phyloP scores from a whole-genome alignment of 92 coral and sea anemone genomes.

The Siderastrea siderea region DNA sequence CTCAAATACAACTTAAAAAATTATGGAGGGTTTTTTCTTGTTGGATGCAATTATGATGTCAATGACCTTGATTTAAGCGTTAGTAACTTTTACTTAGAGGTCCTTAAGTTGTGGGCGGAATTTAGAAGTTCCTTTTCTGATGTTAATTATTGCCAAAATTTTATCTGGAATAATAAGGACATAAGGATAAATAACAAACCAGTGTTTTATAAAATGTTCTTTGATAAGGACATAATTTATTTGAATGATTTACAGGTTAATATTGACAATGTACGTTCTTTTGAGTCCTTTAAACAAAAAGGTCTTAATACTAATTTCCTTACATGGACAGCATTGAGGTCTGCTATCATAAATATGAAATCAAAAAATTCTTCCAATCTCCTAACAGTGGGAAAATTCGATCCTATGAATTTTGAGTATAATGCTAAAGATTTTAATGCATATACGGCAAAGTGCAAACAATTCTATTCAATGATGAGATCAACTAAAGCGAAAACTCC shows the following conservation, averaged over 20 bases:
- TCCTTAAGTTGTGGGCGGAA: slow-evolving; percentile 13
- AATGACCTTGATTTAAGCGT: slow-evolving; percentile 6
- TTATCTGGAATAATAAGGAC: slow-evolving; percentile 30
- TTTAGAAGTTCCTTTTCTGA: slow-evolving; percentile 22
- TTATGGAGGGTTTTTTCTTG: slow-evolving; percentile 39
- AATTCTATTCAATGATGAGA: slow-evolving; percentile 6
- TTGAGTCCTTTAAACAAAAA: not conserved
- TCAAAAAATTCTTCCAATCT: slow-evolving; percentile 6
- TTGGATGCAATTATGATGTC: slow-evolving; percentile 1
- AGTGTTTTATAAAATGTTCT: slow-evolving; percentile 20
- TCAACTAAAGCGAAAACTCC: slow-evolving; percentile 29
- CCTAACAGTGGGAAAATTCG: slow-evolving; percentile 1
- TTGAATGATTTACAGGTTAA: slow-evolving; percentile 17
- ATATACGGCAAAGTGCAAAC: slow-evolving; percentile 12
- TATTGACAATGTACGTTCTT: slow-evolving; percentile 26
- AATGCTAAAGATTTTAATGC: slow-evolving; percentile 12
- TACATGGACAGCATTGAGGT: slow-evolving; percentile 30
- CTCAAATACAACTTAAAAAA: slow-evolving; percentile 38
- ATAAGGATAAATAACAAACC: slow-evolving; percentile 25
- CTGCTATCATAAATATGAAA: slow-evolving; percentile 26
- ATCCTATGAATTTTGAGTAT: slow-evolving; percentile 31
- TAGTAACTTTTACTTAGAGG: slow-evolving; percentile 7
- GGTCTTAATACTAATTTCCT: slow-evolving; percentile 12
- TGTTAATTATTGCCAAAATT: slow-evolving; percentile 21
- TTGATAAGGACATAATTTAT: slow-evolving; percentile 35